phyloP scores from a whole-genome alignment of 30 jellyfish, hydroid and myxozoan genomes.

The Catostylus mosaicus region DNA sequence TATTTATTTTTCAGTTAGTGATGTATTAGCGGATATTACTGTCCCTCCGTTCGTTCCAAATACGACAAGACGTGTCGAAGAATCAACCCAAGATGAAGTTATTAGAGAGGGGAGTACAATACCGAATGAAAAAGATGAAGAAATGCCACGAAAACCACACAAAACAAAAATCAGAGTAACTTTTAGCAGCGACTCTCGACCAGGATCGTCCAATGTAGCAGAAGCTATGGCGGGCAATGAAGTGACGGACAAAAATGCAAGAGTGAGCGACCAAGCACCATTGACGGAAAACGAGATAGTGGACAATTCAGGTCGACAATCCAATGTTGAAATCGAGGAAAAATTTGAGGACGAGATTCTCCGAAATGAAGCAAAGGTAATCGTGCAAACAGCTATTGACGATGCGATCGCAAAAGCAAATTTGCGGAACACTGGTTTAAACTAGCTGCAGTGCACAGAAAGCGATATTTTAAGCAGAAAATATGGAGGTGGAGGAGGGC shows the following conservation, averaged over 20 bases:
- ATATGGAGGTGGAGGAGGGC: neutral
- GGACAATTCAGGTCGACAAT: too few relatives aligned
- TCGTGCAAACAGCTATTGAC: constrained; percentile 11
- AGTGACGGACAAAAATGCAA: too few relatives aligned
- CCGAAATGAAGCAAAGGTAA: neutral
- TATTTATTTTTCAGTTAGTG: too few relatives aligned
- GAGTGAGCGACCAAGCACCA: too few relatives aligned
- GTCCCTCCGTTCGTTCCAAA: constrained; percentile 40
- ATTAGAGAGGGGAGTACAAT: neutral
- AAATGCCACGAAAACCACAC: neutral
- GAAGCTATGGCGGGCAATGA: too few relatives aligned
- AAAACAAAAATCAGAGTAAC: constrained; percentile 8
- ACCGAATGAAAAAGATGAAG: neutral
- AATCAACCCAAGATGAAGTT: neutral
- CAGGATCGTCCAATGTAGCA: constrained; percentile 1
- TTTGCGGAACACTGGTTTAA: neutral
- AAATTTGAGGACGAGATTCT: neutral
- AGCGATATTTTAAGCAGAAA: neutral
- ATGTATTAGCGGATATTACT: constrained; percentile 15
- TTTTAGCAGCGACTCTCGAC: constrained; percentile 38
- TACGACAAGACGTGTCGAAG: neutral
- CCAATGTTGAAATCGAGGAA: too few relatives aligned
- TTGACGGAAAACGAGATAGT: too few relatives aligned
- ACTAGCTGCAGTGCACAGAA: too few relatives aligned
- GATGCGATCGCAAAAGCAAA: neutral